A percentile compares a stretch with the other conserved stretches of the same genome.
phyloP scores from a whole-genome alignment of 1,140 invertebrate genomes.

The Cyphomyrmex costatus region DNA sequence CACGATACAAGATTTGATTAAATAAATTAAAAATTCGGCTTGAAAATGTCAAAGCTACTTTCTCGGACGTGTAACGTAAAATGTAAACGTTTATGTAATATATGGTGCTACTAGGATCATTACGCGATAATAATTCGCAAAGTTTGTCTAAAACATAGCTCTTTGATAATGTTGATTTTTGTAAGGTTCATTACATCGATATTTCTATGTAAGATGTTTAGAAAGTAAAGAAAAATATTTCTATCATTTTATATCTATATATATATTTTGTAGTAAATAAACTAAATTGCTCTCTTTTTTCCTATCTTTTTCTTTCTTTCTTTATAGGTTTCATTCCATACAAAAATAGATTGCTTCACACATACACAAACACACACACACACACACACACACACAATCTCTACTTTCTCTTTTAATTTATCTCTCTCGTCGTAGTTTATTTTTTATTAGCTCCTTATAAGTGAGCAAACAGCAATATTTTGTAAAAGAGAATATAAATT shows the following conservation, averaged over 20 bases:
- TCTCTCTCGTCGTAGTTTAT: constrained; percentile 12
- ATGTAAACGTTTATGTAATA: constrained; percentile 49
- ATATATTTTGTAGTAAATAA: constrained; percentile 59
- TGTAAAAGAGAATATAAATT: constrained; percentile 31
- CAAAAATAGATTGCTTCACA: not conserved
- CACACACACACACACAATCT: not conserved
- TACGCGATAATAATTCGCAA: constrained; percentile 57
- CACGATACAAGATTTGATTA: not conserved
- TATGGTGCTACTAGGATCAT: constrained; percentile 50
- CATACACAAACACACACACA: not conserved
- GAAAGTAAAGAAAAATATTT: constrained; percentile 46
- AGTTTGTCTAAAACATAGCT: constrained; percentile 58
- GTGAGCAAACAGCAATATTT: constrained; percentile 19
- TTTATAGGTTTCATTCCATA: not conserved
- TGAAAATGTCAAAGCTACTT: constrained; percentile 24
- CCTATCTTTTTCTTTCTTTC: not conserved
- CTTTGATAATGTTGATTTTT: constrained; percentile 65
- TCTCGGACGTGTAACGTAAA: constrained; percentile 1
- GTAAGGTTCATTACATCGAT: constrained; percentile 66
- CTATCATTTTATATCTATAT: constrained; percentile 60
- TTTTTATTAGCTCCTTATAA: not conserved
- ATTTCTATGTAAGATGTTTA: constrained; percentile 66
- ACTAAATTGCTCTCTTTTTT: constrained; percentile 38
- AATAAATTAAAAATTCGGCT: constrained; percentile 18
- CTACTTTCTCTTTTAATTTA: constrained; percentile 40